Percentiles rank a stretch among this genome's conserved stretches.
Conservation (phyloP, 2,113 vertebrate species). For the Phaethornis superciliosus region DNA sequence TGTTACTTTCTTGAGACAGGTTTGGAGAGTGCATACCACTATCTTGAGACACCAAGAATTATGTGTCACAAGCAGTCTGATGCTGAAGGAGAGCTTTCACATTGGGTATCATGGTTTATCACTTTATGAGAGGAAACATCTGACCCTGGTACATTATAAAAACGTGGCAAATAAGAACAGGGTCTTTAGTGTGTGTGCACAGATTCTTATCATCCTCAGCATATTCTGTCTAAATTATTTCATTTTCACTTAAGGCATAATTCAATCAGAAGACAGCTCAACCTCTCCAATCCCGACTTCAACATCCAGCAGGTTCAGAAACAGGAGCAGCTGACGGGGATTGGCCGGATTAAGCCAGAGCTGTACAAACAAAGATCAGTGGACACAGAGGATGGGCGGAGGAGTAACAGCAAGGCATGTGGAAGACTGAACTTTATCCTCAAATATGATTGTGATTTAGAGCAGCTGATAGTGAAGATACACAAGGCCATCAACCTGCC, state of each 20-base stretch:
- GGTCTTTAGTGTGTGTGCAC: not conserved
- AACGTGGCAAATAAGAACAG: rapidly evolving
- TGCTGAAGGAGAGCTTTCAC: not conserved
- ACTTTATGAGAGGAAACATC: not conserved
- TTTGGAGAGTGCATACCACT: not conserved
- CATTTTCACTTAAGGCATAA: conserved; percentile 84
- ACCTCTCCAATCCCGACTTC: conserved; percentile 97
- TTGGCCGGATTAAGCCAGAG: conserved; percentile 94
- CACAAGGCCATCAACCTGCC: conserved; percentile 95
- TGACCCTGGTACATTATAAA: rapidly evolving
- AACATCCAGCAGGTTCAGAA: conserved; percentile 96
- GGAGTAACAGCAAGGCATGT: conserved; percentile 84
- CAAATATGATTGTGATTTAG: conserved; percentile 95
- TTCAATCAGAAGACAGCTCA: conserved; percentile 92
- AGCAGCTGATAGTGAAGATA: conserved; percentile 98
- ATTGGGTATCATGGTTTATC: not conserved
- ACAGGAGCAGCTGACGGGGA: conserved; percentile 93
- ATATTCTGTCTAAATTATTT: conserved; percentile 12
- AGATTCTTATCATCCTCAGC: not conserved
- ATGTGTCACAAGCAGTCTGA: not conserved
- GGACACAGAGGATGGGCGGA: conserved; percentile 88
- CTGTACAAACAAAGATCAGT: conserved; percentile 95
- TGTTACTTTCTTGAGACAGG: not conserved
- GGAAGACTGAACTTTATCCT: conserved; percentile 94
- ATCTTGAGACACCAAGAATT: not conserved